A percentile compares a stretch with the other conserved stretches of the same genome.
Evolutionary conservation across 2,888 invertebrate species (phyloP).

Genomic region (Mellilla xanthometata): DNA sequence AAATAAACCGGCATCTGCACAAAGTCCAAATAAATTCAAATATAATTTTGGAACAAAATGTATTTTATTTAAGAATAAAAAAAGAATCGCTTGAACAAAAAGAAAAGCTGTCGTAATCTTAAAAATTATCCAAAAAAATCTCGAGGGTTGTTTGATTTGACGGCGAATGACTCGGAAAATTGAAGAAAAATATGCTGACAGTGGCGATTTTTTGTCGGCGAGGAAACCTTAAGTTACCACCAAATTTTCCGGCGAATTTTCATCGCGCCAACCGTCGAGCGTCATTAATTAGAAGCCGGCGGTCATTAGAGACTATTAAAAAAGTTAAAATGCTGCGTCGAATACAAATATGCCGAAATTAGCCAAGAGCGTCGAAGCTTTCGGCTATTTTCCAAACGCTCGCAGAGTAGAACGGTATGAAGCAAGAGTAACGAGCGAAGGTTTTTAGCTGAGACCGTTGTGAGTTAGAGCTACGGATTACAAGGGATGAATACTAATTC

Average conservation of each 20-base stretch:
- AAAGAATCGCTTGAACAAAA: neutral
- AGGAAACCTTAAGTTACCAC: slow-evolving; percentile 38
- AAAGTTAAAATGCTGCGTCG: slow-evolving; percentile 53
- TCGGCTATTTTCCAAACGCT: neutral
- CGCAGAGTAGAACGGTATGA: neutral
- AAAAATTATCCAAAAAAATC: slow-evolving; percentile 13
- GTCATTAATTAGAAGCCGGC: slow-evolving; percentile 68
- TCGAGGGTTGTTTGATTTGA: slow-evolving; percentile 20
- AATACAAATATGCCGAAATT: slow-evolving; percentile 59
- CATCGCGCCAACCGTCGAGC: slow-evolving; percentile 59
- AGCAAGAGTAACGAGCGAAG: slow-evolving; percentile 4
- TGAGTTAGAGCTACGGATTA: slow-evolving; percentile 36
- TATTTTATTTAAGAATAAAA: neutral
- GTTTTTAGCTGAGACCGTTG: slow-evolving; percentile 27
- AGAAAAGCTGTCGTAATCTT: slow-evolving; percentile 4
- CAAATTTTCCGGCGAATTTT: slow-evolving; percentile 52
- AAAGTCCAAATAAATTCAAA: no score
- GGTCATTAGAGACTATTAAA: slow-evolving; percentile 73
- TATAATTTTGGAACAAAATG: no score
- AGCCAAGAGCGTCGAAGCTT: slow-evolving; percentile 17
- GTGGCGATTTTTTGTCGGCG: slow-evolving; percentile 21
- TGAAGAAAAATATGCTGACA: slow-evolving; percentile 23
- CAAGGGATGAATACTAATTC: slow-evolving; percentile 38
- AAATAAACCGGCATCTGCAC: no score
- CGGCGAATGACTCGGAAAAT: slow-evolving; percentile 16